Percentiles rank a stretch among this genome's conserved stretches.
phyloP scores from a whole-genome alignment of 1,140 invertebrate genomes.

The Globodera rostochiensis region DNA sequence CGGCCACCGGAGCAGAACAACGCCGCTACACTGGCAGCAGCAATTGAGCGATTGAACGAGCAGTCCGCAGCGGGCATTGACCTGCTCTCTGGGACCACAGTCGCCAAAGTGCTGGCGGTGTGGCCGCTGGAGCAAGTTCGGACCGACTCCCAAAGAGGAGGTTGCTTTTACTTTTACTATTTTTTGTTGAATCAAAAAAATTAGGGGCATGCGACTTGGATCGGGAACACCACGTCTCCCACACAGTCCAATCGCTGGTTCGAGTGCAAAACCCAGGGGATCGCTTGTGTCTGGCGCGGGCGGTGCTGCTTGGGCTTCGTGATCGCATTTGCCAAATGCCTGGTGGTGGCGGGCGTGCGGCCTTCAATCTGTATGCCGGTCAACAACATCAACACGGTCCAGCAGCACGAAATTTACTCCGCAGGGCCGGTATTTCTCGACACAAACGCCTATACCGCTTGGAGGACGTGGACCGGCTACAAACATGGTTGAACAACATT shows the following conservation, averaged over 20 bases:
- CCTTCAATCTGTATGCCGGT: neutral
- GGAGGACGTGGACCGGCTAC: neutral
- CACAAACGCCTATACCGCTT: neutral
- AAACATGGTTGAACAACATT: neutral
- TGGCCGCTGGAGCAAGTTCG: constrained; percentile 1
- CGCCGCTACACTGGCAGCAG: constrained; percentile 4
- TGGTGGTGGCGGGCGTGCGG: no score
- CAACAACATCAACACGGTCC: neutral
- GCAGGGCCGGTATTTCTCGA: neutral
- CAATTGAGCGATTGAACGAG: constrained; percentile 8
- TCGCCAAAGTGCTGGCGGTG: neutral
- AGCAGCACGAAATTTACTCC: neutral
- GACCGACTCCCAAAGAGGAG: neutral
- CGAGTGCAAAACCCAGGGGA: neutral
- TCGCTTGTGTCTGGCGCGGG: neutral
- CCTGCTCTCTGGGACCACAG: neutral
- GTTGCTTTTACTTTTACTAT: no score
- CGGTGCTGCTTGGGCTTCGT: neutral
- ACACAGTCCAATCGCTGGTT: neutral
- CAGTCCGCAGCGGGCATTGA: constrained; percentile 1
- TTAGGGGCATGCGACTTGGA: neutral
- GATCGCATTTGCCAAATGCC: neutral
- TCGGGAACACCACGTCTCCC: neutral
- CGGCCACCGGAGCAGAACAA: constrained; percentile 11
- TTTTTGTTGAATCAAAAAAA: no score